A percentile compares a stretch with the other conserved stretches of the same genome.
phyloP scores from a whole-genome alignment of 1,140 invertebrate species.

The Ephestia elutella region DNA sequence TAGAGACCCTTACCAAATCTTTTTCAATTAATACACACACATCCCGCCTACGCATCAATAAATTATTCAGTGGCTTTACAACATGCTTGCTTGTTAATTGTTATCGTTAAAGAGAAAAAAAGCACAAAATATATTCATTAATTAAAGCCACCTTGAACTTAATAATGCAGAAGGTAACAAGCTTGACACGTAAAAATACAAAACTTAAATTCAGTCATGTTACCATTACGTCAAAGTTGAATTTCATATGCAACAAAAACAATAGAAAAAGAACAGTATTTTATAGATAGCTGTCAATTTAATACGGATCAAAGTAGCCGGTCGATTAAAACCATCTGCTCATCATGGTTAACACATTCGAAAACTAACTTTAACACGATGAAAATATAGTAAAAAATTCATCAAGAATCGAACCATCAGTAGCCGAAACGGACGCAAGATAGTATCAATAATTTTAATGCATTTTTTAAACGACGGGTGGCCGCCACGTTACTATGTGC shows the following conservation, averaged over 20 bases:
- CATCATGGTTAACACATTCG: constrained; percentile 10
- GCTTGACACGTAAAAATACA: background rate
- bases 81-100: background rate
- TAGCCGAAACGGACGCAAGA: constrained; percentile 30
- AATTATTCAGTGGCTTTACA: background rate
- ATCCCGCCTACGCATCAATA: background rate
- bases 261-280: constrained; percentile 23
- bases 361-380: background rate
- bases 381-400: background rate
- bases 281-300: constrained; percentile 48
- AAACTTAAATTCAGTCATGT: background rate
- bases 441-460: constrained; percentile 28
- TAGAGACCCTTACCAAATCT: no score
- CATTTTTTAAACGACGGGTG: constrained; percentile 46
- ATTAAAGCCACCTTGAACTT: background rate
- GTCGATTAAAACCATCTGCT: constrained; percentile 43
- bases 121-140: background rate
- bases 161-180: background rate
- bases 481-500: constrained; percentile 24
- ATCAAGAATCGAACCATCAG: constrained; percentile 24
- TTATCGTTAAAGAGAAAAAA: background rate
- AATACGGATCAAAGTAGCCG: constrained; percentile 41
- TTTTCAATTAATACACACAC: background rate
- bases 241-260: background rate
- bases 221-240: background rate